Conservation (phyloP, 64 coral and sea anemone species). For the Stichodactyla helianthus region DNA sequence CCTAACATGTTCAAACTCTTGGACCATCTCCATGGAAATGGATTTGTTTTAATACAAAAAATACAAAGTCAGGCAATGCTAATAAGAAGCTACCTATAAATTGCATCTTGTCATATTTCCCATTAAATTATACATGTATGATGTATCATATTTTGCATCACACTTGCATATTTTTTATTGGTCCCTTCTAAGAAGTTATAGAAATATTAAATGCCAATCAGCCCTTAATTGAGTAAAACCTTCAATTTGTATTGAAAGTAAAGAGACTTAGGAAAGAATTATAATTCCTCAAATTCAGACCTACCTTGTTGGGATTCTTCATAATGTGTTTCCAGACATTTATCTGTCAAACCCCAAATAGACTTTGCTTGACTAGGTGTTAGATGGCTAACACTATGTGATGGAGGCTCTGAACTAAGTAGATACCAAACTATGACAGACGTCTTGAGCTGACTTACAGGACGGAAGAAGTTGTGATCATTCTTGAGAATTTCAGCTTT, state of each 20-base stretch:
- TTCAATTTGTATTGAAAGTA: not conserved
- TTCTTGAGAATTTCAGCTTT: slow-evolving; percentile 98
- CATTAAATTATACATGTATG: not conserved
- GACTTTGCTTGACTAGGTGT: slow-evolving; percentile 99
- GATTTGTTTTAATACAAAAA: not conserved
- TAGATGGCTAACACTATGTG: slow-evolving; percentile 94
- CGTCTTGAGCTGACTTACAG: slow-evolving; percentile 98
- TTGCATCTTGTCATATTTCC: not conserved
- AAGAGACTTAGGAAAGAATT: not conserved
- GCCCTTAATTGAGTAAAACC: not conserved
- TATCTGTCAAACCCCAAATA: slow-evolving; percentile 98
- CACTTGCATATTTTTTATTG: too few relatives aligned
- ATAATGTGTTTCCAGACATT: slow-evolving; percentile 85
- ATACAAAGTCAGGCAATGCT: not conserved
- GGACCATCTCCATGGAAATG: not conserved
- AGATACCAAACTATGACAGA: slow-evolving; percentile 99
- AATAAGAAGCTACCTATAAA: not conserved
- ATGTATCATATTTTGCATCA: too few relatives aligned
- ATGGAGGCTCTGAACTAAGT: slow-evolving; percentile 80
- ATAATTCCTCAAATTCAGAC: not conserved
- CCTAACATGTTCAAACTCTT: not conserved
- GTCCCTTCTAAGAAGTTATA: too few relatives aligned
- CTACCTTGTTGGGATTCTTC: slow-evolving; percentile 79
- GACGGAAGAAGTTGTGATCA: slow-evolving; percentile 98
- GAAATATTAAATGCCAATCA: not conserved